These are phyloP conservation scores for Lamellibrachia luymesi DNA, from an alignment of 1,140 invertebrate species.

Conservation along the genomic window DNA sequence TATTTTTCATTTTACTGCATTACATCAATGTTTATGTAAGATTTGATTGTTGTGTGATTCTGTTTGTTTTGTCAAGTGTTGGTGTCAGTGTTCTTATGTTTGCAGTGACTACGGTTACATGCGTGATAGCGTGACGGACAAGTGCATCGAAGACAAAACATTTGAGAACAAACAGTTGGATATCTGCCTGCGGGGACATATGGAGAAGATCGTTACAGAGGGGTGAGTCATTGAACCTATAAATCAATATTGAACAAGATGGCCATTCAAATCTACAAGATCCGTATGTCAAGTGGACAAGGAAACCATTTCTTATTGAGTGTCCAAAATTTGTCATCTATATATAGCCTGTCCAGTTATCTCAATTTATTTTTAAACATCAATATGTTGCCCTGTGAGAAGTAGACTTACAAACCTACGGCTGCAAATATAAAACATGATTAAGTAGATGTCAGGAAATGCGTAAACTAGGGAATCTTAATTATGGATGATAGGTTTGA, in stretches of 20 bases:
- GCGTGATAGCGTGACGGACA: constrained; percentile 35
- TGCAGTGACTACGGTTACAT: constrained; percentile 50
- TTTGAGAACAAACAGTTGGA: constrained; percentile 39
- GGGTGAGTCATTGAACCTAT: constrained; percentile 23
- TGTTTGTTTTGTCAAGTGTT: neutral
- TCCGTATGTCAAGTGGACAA: neutral
- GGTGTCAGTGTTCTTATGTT: constrained; percentile 21
- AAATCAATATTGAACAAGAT: neutral
- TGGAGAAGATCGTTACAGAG: constrained; percentile 43
- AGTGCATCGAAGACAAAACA: constrained; percentile 34
- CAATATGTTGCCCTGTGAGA: too few species aligned
- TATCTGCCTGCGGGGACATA: constrained; percentile 45
- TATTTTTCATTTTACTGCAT: neutral
- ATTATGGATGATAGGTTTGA: neutral
- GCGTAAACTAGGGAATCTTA: neutral
- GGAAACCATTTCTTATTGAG: neutral
- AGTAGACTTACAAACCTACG: too few species aligned
- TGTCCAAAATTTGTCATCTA: too few species aligned
- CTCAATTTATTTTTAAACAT: too few species aligned
- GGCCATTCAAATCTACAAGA: neutral
- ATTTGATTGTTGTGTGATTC: neutral
- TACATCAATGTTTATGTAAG: neutral
- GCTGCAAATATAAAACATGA: too few species aligned
- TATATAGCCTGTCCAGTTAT: too few species aligned
- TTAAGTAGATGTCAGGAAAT: too few species aligned